Conservation (phyloP, 2,113 vertebrate species). For the Pteronura brasiliensis region DNA sequence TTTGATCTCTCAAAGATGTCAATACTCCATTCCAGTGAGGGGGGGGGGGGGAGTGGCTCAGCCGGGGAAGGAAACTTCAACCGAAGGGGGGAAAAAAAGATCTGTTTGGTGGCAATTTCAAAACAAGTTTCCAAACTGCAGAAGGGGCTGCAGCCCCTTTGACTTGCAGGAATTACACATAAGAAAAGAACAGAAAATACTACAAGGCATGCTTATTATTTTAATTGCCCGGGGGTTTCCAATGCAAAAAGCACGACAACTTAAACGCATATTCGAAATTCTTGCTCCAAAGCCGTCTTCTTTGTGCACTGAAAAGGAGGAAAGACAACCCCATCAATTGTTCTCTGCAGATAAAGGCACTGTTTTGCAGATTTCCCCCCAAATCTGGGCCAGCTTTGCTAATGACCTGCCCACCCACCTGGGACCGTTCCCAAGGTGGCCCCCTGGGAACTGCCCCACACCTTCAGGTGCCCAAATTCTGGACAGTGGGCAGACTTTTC, state of each 20-base stretch:
- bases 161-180: constrained; percentile 69
- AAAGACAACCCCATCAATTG: constrained; percentile 77
- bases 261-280: constrained; percentile 78
- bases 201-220: constrained; percentile 64
- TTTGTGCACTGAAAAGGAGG: constrained; percentile 74
- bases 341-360: constrained; percentile 72
- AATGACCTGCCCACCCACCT: constrained; percentile 77
- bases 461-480: not conserved
- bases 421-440: constrained; percentile 63
- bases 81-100: not conserved
- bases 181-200: constrained; percentile 68
- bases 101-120: constrained; percentile 63
- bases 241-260: constrained; percentile 69
- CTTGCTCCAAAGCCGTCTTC: constrained; percentile 72
- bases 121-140: constrained; percentile 65
- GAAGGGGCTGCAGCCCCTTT: constrained; percentile 38
- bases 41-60: not conserved
- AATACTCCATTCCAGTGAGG: not conserved
- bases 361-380: constrained; percentile 69
- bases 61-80: constrained; percentile 51
- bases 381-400: constrained; percentile 58
- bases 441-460: constrained; percentile 40
- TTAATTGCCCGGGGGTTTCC: constrained; percentile 71
- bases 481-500: not conserved
- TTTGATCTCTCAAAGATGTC: constrained; percentile 62